Base-by-base conservation (phyloP, 92 coral and sea anemone species). In the Palythoa heliodiscus region DNA sequence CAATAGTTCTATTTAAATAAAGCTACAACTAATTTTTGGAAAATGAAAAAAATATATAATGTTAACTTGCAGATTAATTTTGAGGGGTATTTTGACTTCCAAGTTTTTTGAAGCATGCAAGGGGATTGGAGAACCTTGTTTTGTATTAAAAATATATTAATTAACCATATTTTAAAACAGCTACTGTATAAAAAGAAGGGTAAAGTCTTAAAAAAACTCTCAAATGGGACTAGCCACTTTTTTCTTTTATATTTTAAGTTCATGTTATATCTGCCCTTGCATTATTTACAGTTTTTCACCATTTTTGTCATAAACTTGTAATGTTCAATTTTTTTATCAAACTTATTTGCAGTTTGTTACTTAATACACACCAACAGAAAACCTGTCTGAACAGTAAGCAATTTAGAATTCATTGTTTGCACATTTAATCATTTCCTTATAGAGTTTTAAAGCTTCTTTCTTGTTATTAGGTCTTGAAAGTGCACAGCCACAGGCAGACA, bases 401-500 rank as follows among this genome's bases (percentile, higher is more conserved):
- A 54, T 54, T 54, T 54, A 43, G 48, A 7, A 43, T 43, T 43
- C 48, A 43, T 43, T 43, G 48, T 43, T 43, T 43, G 48, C 48
- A 54, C 60, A 54, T 54, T 54, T 14, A 54, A 54, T 54, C 60
- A 54, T 11, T 54, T 54, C 10, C 23, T 38, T 29, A 86, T 79
- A 82, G 4, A 85, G 80, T 72, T 73, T 70, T 25, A 87, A 52
- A 83, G 83, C 88, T 3, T 77, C 90, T 19, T 78, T 73, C 93
- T 88, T 87, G 40, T 70, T 83, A 13, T 24, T 29, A 37, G 91
- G 90, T 64, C 69, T 83, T 58, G 79, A 63, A 52, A 78, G 76
- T 70, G 84, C 87, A 60, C 91, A 79, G 23, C n/a, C n/a, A n/a
- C n/a, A n/a, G n/a, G 77, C 75, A 23, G 86, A 50, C 84, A 84